Evolutionary conservation across 2,888 invertebrate species (phyloP), one percentile per base, ranked within the genome.

Genomic region (Monochamus alternatus): DNA sequence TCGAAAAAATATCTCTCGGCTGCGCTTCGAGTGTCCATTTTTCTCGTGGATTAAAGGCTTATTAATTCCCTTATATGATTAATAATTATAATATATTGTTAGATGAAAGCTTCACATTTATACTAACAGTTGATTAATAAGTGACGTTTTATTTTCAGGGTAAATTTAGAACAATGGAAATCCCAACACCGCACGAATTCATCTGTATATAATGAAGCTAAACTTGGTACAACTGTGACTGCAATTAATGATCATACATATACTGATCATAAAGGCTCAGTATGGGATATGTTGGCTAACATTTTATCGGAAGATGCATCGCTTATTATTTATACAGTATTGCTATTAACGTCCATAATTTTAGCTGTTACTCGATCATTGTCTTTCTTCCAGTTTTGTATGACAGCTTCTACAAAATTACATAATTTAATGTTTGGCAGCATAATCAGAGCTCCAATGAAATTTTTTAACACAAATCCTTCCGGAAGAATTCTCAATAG

Each of bases 401-500:
- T 91, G 81, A 87, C 86, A n/a, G 90, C 92, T 0, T 91, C 92
- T 0, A 87, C 87, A 65, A 88, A 82, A 59, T 86, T 93, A 1
- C 93, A 93, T 83, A 89, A 91, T 79, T 83, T 80, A 10, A 92
- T 86, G 86, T 84, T 86, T 76, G 51, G 69, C 30, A 89, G 91
- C 72, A 90, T 94, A 7, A 90, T 93, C 22, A 88, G 91, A 51
- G 91, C 93, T 0, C 91, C 92, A 0, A 91, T 93, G 87, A 86
- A 89, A 73, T 94, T 94, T 86, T 94, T 94, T 86, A 93, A 93
- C 81, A 90, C 89, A 0, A 94, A 94, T 85, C 92, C 93, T 2
- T 89, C 90, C 1, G 91, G 91, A n/a, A 87, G 90, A 43, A 91
- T 94, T 73, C 87, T 94, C 55, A 94, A 94, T 87, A 89, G 94